These are phyloP conservation scores for Bradypodion ventrale DNA, from an alignment of 2,797 vertebrate genomes.

Conservation along the genomic window DNA sequence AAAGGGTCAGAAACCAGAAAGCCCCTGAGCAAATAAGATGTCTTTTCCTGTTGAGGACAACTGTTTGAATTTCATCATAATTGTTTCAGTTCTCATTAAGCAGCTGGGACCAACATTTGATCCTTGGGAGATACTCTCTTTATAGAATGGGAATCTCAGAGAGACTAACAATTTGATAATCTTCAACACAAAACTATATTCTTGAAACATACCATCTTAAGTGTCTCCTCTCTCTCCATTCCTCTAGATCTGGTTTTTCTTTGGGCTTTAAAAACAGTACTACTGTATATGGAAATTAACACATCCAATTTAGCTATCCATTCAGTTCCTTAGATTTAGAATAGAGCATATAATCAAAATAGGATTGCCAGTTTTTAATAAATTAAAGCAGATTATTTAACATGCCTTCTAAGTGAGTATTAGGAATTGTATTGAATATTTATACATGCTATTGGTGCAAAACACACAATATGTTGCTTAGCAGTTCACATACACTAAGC, in stretches of 20 bases:
- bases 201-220: conserved; percentile 13
- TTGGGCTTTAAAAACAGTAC: not conserved
- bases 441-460: not conserved
- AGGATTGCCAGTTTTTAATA: not conserved
- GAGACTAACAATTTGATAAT: not conserved
- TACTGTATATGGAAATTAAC: conserved; percentile 2
- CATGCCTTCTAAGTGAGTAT: not conserved
- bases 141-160: conserved; percentile 3
- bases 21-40: not conserved
- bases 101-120: conserved; percentile 13
- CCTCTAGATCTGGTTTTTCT: conserved; percentile 2
- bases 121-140: conserved; percentile 7
- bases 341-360: conserved; percentile 8
- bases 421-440: conserved; percentile 32
- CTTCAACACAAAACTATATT: conserved; percentile 6
- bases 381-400: conserved; percentile 7
- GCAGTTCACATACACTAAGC: conserved; percentile 2
- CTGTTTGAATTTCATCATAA: conserved; percentile 21
- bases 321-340: not conserved
- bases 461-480: conserved; percentile 11
- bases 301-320: not conserved
- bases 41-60: conserved; percentile 6
- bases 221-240: not conserved
- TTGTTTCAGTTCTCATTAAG: conserved; percentile 14
- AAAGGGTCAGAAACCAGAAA: conserved; percentile 8